Base-by-base conservation (phyloP, 1,140 invertebrate genomes). In the Sipha flava region DNA sequence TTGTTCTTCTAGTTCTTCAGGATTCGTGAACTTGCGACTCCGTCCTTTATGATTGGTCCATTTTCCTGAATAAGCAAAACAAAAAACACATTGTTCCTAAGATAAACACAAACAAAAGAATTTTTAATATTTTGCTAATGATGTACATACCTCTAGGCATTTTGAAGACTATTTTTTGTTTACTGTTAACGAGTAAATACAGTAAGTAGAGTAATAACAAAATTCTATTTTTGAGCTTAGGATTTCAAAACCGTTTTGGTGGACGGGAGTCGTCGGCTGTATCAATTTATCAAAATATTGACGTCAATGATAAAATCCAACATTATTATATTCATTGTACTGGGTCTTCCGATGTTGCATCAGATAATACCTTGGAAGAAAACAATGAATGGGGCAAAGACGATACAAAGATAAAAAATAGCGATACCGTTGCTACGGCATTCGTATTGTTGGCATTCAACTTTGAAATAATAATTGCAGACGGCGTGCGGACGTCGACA, bases 1-100 rank as follows among this genome's bases (percentile, higher is more conserved):
- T 85, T 96, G 92, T 83, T 93, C 90, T 84, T 95, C 94, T 81
- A 98, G 86, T 84, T 97, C 95, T 84, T 97, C 95, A 26, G 94
- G 95, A 85, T 93, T 96, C 10, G 96, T 97, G 85, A 98, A 98
- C 84, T 94, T 92, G 81, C 95, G 92, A 84, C 91, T 92, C 79
- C 94, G 90, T 45, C 96, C 96, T 86, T 98, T 98, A 85, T 97
- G 94, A 86, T 94, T 95, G 21, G 92, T 91, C 84, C 90, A 94
- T 88, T 94, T 95, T 87, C 93, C 93, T 93, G 81, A 9, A 87
- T 85, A 80, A 0, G n/a, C 1, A 1, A 84, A 80, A 84, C 83
- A 84, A 82, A 79, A 82, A 49, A 9, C 21, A 0, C 45, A 26
- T 29, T 21, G 29, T 75, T 18, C 29, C 23, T 14, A 2, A 23